These are phyloP conservation scores for Spodoptera frugiperda DNA, from an alignment of 1,140 invertebrate species.

Conservation along the genomic window DNA sequence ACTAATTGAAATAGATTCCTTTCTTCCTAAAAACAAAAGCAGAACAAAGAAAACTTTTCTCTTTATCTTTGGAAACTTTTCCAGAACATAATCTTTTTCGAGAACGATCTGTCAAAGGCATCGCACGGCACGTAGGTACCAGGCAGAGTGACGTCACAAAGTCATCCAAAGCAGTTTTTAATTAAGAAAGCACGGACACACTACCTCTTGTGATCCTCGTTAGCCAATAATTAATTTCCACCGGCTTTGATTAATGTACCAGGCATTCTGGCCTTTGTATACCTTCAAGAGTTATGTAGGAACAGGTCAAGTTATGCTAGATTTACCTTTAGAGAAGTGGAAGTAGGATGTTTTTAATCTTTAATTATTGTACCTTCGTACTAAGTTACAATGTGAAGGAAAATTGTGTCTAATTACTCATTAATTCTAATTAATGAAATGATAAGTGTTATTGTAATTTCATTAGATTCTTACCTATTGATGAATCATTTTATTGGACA, in stretches of 20 bases:
- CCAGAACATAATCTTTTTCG: neutral
- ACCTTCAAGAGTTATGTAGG: neutral
- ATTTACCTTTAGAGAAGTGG: neutral
- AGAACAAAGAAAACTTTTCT: no score
- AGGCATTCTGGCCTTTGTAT: neutral
- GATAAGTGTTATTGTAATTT: no score
- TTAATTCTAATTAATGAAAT: no score
- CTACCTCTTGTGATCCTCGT: slow-evolving; percentile 19
- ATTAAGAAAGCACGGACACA: slow-evolving; percentile 31
- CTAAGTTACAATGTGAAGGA: neutral
- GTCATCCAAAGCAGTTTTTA: slow-evolving; percentile 21
- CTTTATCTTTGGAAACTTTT: neutral
- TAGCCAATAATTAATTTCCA: slow-evolving; percentile 36
- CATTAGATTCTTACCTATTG: no score
- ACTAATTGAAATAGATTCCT: no score
- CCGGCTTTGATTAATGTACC: slow-evolving; percentile 13
- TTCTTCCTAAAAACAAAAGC: no score
- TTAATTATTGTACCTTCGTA: neutral
- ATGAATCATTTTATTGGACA: no score
- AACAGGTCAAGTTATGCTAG: neutral
- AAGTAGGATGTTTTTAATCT: neutral
- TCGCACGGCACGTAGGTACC: neutral
- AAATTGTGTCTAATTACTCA: no score
- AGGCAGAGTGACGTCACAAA: slow-evolving; percentile 32
- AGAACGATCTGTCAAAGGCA: neutral